phyloP scores from a whole-genome alignment of 2,797 vertebrate genomes.

The Lepilemur ruficaudatus region DNA sequence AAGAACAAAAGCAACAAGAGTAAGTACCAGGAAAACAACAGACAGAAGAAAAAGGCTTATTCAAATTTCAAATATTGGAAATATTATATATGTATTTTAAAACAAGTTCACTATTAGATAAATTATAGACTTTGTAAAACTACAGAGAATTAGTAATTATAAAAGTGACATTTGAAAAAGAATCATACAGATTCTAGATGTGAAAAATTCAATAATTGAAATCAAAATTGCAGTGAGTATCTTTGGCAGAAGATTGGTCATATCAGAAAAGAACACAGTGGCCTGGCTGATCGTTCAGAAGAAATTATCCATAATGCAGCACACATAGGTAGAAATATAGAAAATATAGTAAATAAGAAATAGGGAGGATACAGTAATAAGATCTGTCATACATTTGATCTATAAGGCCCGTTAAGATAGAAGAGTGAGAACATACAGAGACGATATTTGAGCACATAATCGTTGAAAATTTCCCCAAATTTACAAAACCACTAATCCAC shows the following conservation, averaged over 20 bases:
- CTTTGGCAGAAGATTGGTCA: neutral
- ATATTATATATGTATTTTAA: neutral
- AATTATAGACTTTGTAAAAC: neutral
- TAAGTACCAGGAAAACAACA: neutral
- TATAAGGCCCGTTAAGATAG: neutral
- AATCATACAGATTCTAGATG: neutral
- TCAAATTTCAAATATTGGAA: neutral
- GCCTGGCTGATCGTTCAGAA: neutral
- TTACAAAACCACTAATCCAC: neutral
- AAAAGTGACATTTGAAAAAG: neutral
- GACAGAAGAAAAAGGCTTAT: neutral
- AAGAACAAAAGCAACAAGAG: neutral
- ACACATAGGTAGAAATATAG: neutral
- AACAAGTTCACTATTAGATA: neutral
- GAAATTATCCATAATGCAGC: neutral
- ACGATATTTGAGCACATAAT: neutral
- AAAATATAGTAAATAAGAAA: neutral
- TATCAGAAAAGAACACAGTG: neutral
- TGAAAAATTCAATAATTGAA: neutral
- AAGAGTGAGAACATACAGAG: neutral
- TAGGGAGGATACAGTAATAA: neutral
- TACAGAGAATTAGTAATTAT: neutral
- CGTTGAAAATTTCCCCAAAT: neutral
- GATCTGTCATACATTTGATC: neutral
- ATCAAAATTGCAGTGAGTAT: neutral